A percentile compares a stretch with the other conserved stretches of the same genome.
Evolutionary conservation across 2,113 vertebrate genomes (phyloP).

Genomic region (Phycodurus eques): DNA sequence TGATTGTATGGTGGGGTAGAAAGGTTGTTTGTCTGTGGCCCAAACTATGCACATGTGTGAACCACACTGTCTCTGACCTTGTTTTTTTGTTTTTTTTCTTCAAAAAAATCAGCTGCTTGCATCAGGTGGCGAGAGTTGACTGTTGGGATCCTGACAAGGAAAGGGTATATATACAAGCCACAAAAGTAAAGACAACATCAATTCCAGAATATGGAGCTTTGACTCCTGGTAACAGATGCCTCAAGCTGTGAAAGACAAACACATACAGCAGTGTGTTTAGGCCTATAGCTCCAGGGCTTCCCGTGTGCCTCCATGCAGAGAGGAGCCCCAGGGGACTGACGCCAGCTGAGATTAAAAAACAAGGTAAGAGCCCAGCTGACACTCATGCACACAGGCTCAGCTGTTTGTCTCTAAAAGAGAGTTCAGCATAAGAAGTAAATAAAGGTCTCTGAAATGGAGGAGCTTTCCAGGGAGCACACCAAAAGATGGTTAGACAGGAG

Average conservation of each 20-base stretch:
- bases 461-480: slow-evolving; percentile 38
- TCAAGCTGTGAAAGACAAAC: slow-evolving; percentile 33
- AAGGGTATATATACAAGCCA: slow-evolving; percentile 72
- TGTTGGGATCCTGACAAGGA: slow-evolving; percentile 62
- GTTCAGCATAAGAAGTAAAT: slow-evolving; percentile 45
- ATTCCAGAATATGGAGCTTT: slow-evolving; percentile 55
- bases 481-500: slow-evolving; percentile 47
- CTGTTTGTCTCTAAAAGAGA: slow-evolving; percentile 67
- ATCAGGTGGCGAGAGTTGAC: slow-evolving; percentile 72
- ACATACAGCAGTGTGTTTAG: slow-evolving; percentile 19
- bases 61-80: slow-evolving; percentile 57
- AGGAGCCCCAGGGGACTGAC: slow-evolving; percentile 67
- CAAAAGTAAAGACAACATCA: slow-evolving; percentile 21
- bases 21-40: slow-evolving; percentile 40
- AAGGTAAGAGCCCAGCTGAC: slow-evolving; percentile 79
- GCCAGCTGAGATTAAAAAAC: slow-evolving; percentile 78
- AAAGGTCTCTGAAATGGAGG: slow-evolving; percentile 37
- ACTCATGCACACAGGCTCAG: slow-evolving; percentile 59
- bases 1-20: slow-evolving; percentile 35
- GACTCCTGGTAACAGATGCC: slow-evolving; percentile 53
- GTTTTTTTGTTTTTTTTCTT: slow-evolving; percentile 36
- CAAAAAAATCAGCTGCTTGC: slow-evolving; percentile 58
- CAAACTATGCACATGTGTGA: slow-evolving; percentile 42
- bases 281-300: slow-evolving; percentile 51
- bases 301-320: slow-evolving; percentile 71